Evolutionary conservation across 2,113 vertebrate species (phyloP), one percentile per base, ranked within the genome.

Genomic region (Muscicapa adusta): DNA sequence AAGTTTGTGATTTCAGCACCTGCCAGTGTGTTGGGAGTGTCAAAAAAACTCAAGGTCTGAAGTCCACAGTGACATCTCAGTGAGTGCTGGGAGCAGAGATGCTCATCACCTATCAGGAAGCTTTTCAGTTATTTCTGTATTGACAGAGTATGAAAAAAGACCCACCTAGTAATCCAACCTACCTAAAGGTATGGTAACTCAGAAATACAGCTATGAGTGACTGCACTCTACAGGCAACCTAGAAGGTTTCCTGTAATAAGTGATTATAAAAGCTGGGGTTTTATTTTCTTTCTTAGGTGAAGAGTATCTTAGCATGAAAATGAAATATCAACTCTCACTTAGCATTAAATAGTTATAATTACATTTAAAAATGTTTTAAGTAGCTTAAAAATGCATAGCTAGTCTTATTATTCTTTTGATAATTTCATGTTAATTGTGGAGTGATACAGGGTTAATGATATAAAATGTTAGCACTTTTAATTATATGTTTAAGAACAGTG

Each of bases 401-500:
- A 6, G 42, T 77, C 83, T 47, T 76, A 65, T 66, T 92, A 88
- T 51, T 85, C 11, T 88, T 96, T 76, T 74, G 61, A 77, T 93
- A 93, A 91, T 88, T 77, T 79, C 42, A 18, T 83, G 60, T 73
- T 94, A 94, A 73, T 90, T 88, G 48, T 80, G 40, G 36, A 73
- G 48, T 53, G 47, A 60, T 94, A 80, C 12, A 62, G 88, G 88
- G 85, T 88, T 94, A 93, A 80, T 70, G 67, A 56, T 63, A 93
- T 9, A 57, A 63, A 94, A 88, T 66, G 77, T 91, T 93, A 84
- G 25, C 63, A 73, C 61, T 62, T 88, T 60, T 92, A 92, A 95
- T 93, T 65, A 40, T 91, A 87, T 94, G 82, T 94, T 93, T 94
- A 94, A 94, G 90, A 92, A 86, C 45, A 94, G 83, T 74, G 65